These are phyloP conservation scores for Mastacembelus armatus DNA, from an alignment of 2,797 vertebrate genomes.

Conservation along the genomic window DNA sequence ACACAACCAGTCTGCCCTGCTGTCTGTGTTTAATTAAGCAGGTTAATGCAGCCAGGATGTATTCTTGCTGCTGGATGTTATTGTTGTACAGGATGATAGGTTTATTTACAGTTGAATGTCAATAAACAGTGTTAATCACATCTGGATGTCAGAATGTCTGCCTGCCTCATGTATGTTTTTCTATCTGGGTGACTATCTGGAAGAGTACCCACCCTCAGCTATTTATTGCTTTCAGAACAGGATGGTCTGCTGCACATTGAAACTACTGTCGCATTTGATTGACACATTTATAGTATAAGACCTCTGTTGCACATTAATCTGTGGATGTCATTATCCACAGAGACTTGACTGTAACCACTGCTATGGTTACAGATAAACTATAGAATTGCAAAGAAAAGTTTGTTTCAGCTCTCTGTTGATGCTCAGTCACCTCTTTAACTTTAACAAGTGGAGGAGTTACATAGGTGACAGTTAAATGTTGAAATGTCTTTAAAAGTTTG, in stretches of 20 bases:
- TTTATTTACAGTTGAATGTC: slow-evolving; percentile 11
- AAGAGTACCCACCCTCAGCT: slow-evolving; percentile 56
- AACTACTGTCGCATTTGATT: slow-evolving; percentile 6
- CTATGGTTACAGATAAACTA: slow-evolving; percentile 1
- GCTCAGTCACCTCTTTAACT: not conserved
- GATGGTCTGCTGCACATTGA: slow-evolving; percentile 10
- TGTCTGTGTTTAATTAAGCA: slow-evolving; percentile 21
- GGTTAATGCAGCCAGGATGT: not conserved
- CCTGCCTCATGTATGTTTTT: slow-evolving; percentile 40
- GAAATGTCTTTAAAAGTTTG: slow-evolving; percentile 1
- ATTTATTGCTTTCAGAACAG: slow-evolving; percentile 58
- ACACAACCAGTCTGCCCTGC: slow-evolving; percentile 9
- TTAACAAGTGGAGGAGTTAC: not conserved
- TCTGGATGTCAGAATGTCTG: slow-evolving; percentile 42
- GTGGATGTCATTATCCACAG: not conserved
- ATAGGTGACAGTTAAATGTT: not conserved
- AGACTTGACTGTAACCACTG: slow-evolving; percentile 2
- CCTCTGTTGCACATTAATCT: not conserved
- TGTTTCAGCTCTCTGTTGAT: not conserved
- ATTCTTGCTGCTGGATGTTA: not conserved
- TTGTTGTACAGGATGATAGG: not conserved
- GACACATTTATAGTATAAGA: not conserved
- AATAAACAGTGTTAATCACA: slow-evolving; percentile 6
- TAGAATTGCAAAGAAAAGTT: not conserved
- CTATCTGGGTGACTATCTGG: slow-evolving; percentile 59